Base-by-base conservation (phyloP, 2,113 vertebrate species). In the Gambusia holbrooki region DNA sequence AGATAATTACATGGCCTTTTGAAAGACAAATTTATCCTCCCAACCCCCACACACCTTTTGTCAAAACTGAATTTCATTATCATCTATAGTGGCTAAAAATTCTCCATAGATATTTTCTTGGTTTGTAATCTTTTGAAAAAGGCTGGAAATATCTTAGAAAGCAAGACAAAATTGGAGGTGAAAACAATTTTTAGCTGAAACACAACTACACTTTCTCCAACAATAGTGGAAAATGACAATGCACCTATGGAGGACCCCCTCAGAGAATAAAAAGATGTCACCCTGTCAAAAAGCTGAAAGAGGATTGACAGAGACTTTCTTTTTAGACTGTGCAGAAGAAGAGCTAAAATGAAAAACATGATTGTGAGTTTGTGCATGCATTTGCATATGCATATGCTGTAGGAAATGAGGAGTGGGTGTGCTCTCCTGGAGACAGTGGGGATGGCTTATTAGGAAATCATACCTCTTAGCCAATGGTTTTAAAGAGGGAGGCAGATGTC, bases 401-500 rank as follows among this genome's bases (percentile, higher is more conserved):
- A 62, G 33, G 48, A 61, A 74, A 71, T 63, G 67, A 73, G 37
- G 74, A 82, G 89, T 85, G 85, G 88, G 93, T 78, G 90, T 91
- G 89, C 84, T 91, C 92, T 87, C 87, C 87, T 77, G 84, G 91
- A 92, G 86, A 92, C 90, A 87, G 92, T 69, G 62, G 90, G 90
- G 84, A 89, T 84, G 91, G 93, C 87, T 94, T 90, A 93, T 92
- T 93, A 94, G 92, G 82, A 89, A 94, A 92, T 90, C 90, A 90
- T 92, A 82, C 90, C 90, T 89, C 87, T 93, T 86, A 94, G 90
- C 94, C 94, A 95, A 95, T 95, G 90, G 91, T 83, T 91, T 94
- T 91, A 81, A 91, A 93, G 92, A 89, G 89, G 88, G 91, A 90
- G 90, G 92, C 91, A 92, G 90, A 94, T 94, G 94, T 94, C 90